Evolutionary conservation across 2,113 vertebrate genomes (phyloP), one percentile per base, ranked within the genome.

Genomic region (Nothobranchius furzeri): DNA sequence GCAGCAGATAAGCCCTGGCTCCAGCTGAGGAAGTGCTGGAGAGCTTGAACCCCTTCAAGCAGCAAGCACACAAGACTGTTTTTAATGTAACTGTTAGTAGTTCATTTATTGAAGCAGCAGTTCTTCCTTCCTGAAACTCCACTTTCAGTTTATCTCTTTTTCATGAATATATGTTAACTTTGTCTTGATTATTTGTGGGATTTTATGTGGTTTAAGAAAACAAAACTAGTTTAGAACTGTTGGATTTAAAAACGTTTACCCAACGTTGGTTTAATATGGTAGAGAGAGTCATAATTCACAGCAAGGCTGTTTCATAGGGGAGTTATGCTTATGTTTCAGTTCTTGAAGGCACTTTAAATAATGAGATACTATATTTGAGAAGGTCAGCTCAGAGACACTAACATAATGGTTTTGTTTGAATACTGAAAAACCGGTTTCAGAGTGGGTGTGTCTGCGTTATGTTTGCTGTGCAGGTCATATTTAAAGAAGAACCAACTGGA

Each of bases 341-440:
- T 17, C n/a, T 24, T 10, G 6, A 15, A 56, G 7, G 15, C 13
- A 25, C 24, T 53, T 53, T 53, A 30, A 55, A n/a, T 25, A 36
- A 35, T 5, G 14, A 54, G 25, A 49, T 49, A 15, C 30, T 8
- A 6, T 64, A 60, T 49, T 87, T 9, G 7, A 53, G 12, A 70
- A 7, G 81, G 50, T 76, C 73, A 71, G 12, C 52, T 62, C 36
- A 36, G 37, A 60, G n/a, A 58, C 9, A 53, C 70, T 30, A 57
- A 73, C 6, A 7, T n/a, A 17, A 49, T 8, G 63, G 76, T 66
- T 68, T 76, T 14, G 52, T 66, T 15, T 49, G 71, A 87, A 13
- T 84, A 83, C 30, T 43, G 88, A 51, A 37, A 69, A 92, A 92
- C 91, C 85, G 65, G 90, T 93, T 92, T 76, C 8, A 35, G 17